A percentile compares a stretch with the other conserved stretches of the same genome.
These are phyloP conservation scores for Netelia inedita DNA, from an alignment of 2,888 invertebrate genomes.

Conservation along the genomic window DNA sequence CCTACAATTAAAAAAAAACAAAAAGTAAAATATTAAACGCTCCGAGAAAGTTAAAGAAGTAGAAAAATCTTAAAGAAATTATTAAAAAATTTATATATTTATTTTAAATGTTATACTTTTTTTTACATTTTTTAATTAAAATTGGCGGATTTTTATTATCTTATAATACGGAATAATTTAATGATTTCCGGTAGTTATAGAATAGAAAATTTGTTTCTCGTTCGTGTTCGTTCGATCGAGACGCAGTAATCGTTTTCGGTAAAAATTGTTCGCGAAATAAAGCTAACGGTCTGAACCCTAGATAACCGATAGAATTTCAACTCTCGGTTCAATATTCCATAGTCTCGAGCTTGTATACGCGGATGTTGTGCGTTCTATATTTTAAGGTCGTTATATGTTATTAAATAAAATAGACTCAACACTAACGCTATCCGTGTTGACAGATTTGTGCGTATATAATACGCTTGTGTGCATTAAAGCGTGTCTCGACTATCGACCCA, in stretches of 20 bases:
- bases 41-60: no score
- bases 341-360: not conserved
- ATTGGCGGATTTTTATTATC: no score
- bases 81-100: no score
- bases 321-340: slow-evolving; percentile 27
- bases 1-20: no score
- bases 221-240: not conserved
- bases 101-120: no score
- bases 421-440: slow-evolving; percentile 13
- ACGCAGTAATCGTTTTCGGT: not conserved
- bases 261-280: not conserved
- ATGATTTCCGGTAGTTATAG: no score
- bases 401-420: slow-evolving; percentile 16
- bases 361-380: slow-evolving; percentile 35
- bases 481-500: slow-evolving; percentile 61
- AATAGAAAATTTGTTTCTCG: not conserved
- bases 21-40: no score
- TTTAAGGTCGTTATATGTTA: not conserved
- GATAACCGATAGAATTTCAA: slow-evolving; percentile 21
- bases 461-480: slow-evolving; percentile 13
- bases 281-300: not conserved
- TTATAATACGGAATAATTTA: no score
- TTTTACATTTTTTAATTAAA: no score
- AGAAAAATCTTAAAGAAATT: no score
- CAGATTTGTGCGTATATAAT: not conserved